Base-by-base conservation (phyloP, 2,797 vertebrate genomes). In the Pseudochirops cupreus region DNA sequence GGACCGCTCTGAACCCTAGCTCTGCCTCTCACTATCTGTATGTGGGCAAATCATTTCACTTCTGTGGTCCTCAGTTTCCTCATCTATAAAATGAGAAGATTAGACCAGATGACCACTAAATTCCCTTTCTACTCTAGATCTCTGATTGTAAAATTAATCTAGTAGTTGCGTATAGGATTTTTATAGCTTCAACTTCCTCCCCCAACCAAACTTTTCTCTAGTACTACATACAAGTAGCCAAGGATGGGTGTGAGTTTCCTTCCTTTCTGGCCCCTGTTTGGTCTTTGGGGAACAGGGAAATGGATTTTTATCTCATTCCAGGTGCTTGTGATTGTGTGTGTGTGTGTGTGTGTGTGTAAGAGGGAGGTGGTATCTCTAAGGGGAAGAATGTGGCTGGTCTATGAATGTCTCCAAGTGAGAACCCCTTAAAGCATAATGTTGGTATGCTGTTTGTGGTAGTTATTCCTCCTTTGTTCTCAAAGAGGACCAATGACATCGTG, bases 221-320 rank as follows among this genome's bases (percentile, higher is more conserved):
- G 52, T 2, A 3, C 54, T 58, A 91, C 4, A 1, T 13, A 91
- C 28, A 54, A 18, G 46, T 62, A 26, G 39, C 89, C 57, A 24
- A 55, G 92, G 56, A 57, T 59, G 58, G 52, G 92, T 24, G 1
- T 56, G 2, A 29, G 56, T 50, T 57, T 87, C n/a, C 46, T 0
- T 5, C 29, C 92, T 56, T 31, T 87, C 53, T 6, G 0, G 53
- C 18, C 59, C 52, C 92, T 54, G 91, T 52, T 57, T 39, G 3
- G 91, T 82, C 54, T 91, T 93, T 62, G 56, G 95, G 62, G 94
- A 95, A 56, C 94, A 82, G 46, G 91, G 56, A 94, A 29, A 52
- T 58, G 18, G 31, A 33, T 91, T 92, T 55, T 39, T 91, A 56
- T 18, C 5, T 26, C 55, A n/a, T 26, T 91, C 82, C 52, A 52